These are phyloP conservation scores for Hylomyscus alleni DNA, from an alignment of 2,797 vertebrate species.

Conservation along the genomic window DNA sequence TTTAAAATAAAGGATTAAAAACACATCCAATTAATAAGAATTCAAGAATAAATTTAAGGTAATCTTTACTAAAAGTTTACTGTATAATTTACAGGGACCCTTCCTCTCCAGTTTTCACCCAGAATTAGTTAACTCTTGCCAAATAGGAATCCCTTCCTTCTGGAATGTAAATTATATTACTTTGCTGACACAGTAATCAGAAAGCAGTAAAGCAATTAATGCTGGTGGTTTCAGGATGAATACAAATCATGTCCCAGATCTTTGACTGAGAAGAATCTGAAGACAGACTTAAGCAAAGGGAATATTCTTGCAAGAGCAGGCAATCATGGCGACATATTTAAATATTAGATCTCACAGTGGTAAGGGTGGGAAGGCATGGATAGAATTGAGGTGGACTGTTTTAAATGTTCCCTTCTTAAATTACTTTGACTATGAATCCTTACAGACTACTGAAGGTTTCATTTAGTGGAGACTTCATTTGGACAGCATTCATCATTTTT, in stretches of 20 bases:
- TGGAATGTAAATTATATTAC: slow-evolving; percentile 58
- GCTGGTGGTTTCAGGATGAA: slow-evolving; percentile 45
- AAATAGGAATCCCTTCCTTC: slow-evolving; percentile 12
- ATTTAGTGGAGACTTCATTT: slow-evolving; percentile 51
- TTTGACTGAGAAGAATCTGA: not conserved
- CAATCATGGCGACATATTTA: not conserved
- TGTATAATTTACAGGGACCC: not conserved
- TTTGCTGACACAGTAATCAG: slow-evolving; percentile 63
- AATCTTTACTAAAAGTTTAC: slow-evolving; percentile 29
- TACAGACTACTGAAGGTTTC: not conserved
- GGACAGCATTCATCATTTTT: not conserved
- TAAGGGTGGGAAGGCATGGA: not conserved
- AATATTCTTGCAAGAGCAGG: not conserved
- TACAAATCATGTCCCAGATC: slow-evolving; percentile 43
- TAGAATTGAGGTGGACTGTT: not conserved
- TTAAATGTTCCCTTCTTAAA: slow-evolving; percentile 28
- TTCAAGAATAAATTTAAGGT: slow-evolving; percentile 7
- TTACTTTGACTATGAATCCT: not conserved
- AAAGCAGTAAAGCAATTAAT: slow-evolving; percentile 39
- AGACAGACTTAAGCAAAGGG: not conserved
- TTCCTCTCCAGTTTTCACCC: not conserved
- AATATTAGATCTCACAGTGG: not conserved
- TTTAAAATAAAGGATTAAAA: not conserved
- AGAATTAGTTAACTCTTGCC: slow-evolving; percentile 39
- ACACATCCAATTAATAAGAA: not conserved